phyloP scores from a whole-genome alignment of 2,888 invertebrate species.

The Acanthosepion pharaonis region DNA sequence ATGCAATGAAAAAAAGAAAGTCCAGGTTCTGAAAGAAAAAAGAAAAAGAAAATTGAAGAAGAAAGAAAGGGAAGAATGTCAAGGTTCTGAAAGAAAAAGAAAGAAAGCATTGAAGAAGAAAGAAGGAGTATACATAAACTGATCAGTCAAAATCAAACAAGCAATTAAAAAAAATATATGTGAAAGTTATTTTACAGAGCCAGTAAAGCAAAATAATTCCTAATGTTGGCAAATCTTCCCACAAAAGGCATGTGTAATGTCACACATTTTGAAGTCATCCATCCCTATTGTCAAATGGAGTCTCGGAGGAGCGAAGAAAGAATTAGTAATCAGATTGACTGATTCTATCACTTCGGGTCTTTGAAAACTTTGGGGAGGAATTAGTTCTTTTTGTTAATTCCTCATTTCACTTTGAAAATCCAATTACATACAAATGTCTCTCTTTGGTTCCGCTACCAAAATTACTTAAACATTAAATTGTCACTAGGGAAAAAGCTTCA shows the following conservation, averaged over 20 bases:
- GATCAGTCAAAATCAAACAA: background rate
- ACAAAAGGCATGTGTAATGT: background rate
- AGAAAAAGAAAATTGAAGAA: background rate
- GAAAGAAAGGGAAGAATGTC: no score
- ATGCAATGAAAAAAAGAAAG: background rate
- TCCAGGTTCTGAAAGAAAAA: background rate
- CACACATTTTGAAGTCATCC: background rate
- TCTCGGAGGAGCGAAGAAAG: background rate
- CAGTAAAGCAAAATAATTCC: background rate
- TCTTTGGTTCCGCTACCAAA: background rate
- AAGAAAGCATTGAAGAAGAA: no score
- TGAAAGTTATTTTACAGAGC: background rate
- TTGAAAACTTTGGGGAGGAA: background rate
- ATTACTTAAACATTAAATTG: background rate
- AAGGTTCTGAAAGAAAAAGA: no score
- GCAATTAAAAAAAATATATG: background rate
- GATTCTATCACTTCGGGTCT: background rate
- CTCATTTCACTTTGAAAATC: conserved; percentile 2
- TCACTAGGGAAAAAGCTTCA: background rate
- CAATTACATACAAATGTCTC: background rate
- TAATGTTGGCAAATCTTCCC: background rate
- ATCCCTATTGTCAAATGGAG: background rate
- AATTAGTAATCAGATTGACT: conserved; percentile 21
- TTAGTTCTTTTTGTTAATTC: conserved; percentile 15
- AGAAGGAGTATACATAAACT: no score